Percentiles rank a stretch among this genome's conserved stretches.
phyloP scores from a whole-genome alignment of 2,113 vertebrate genomes.

The Tursiops truncatus region DNA sequence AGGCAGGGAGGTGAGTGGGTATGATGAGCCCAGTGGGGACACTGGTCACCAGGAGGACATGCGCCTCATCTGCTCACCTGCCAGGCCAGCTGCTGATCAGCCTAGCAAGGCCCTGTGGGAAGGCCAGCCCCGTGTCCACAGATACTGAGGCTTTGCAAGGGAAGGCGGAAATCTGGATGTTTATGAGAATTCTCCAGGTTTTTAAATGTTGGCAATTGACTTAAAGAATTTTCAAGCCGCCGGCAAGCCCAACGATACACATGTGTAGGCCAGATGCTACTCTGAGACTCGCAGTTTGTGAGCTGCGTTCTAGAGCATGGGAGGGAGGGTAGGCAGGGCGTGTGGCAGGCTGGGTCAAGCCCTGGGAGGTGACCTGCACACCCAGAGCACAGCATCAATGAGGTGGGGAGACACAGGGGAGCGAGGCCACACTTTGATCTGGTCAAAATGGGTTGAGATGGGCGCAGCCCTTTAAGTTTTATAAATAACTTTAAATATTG shows the following conservation, averaged over 20 bases:
- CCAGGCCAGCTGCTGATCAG: neutral
- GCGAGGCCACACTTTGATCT: neutral
- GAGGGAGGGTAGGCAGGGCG: neutral
- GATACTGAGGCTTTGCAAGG: neutral
- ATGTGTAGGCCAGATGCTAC: constrained; percentile 67
- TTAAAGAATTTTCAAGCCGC: constrained; percentile 51
- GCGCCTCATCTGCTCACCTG: neutral
- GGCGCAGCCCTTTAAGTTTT: neutral
- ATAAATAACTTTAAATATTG: neutral
- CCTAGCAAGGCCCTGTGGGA: neutral
- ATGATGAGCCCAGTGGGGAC: neutral
- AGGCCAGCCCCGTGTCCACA: neutral
- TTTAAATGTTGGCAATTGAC: constrained; percentile 49
- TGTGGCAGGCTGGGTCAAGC: neutral
- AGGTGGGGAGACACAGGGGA: too few species aligned
- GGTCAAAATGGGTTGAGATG: neutral
- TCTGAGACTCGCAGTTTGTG: neutral
- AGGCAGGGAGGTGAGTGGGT: neutral
- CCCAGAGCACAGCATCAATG: fast-evolving
- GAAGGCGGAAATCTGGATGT: constrained; percentile 40
- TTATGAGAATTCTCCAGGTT: constrained; percentile 62
- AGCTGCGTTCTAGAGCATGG: neutral
- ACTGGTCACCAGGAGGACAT: neutral
- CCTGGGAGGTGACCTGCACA: neutral
- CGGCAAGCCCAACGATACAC: neutral